Percentiles rank a stretch among this genome's conserved stretches.
phyloP scores from a whole-genome alignment of 1,140 invertebrate genomes.

The Laupala kohalensis region DNA sequence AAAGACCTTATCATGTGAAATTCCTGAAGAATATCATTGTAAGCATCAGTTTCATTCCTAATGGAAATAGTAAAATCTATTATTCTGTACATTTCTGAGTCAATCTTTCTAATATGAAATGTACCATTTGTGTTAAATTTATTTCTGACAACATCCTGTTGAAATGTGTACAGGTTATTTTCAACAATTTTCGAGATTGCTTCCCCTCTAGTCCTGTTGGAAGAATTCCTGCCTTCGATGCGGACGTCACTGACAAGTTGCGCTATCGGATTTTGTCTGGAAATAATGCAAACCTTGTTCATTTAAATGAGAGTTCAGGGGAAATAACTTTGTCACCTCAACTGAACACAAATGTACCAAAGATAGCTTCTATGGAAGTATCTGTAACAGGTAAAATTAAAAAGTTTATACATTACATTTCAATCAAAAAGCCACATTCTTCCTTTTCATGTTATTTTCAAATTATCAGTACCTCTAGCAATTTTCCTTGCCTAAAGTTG shows the following conservation, averaged over 20 bases:
- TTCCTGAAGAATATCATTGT: no score
- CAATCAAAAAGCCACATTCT: no score
- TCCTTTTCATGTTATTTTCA: no score
- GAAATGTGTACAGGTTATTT: slow-evolving; percentile 57
- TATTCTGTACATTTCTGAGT: no score
- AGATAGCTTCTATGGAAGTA: slow-evolving; percentile 85
- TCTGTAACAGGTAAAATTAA: slow-evolving; percentile 75
- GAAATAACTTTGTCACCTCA: slow-evolving; percentile 79
- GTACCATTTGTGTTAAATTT: no score
- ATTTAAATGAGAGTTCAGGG: slow-evolving; percentile 70
- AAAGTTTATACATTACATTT: no score
- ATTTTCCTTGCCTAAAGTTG: no score
- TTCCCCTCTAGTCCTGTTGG: slow-evolving; percentile 85
- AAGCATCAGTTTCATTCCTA: no score
- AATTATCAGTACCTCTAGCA: no score
- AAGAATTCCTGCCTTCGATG: slow-evolving; percentile 81
- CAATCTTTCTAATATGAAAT: no score
- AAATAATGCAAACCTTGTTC: slow-evolving; percentile 82
- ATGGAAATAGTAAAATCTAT: no score
- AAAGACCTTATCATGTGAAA: no score
- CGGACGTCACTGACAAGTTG: slow-evolving; percentile 69
- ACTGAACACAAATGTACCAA: slow-evolving; percentile 90
- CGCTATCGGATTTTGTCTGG: slow-evolving; percentile 75
- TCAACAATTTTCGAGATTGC: slow-evolving; percentile 91
- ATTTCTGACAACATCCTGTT: neutral